These are phyloP conservation scores for Nineta flava DNA, from an alignment of 2,888 invertebrate species.

Conservation along the genomic window DNA sequence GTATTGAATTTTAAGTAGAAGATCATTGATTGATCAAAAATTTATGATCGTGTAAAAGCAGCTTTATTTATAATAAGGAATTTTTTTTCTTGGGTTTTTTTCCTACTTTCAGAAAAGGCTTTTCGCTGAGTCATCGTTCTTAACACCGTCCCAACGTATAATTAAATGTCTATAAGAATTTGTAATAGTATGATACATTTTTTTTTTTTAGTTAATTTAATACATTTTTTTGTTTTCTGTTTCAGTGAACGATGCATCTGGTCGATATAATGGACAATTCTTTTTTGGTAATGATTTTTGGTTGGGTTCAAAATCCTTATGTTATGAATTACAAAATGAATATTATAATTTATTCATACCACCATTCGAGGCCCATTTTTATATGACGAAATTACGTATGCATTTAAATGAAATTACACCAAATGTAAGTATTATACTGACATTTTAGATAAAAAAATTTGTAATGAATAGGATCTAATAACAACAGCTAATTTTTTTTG, in stretches of 20 bases:
- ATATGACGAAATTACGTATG: conserved; percentile 33
- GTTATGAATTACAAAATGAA: conserved; percentile 43
- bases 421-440: not conserved
- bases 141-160: not conserved
- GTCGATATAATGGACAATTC: conserved; percentile 59
- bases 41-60: too few relatives aligned
- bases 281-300: conserved; percentile 70
- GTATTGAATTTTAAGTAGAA: too few relatives aligned
- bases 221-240: conserved; percentile 5
- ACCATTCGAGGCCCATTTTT: conserved; percentile 43
- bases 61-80: too few relatives aligned
- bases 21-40: too few relatives aligned
- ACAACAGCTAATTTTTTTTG: too few relatives aligned
- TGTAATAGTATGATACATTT: not conserved
- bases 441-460: not conserved
- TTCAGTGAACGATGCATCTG: conserved; percentile 65
- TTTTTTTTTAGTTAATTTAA: not conserved
- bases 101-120: too few relatives aligned
- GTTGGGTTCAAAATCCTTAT: conserved; percentile 57
- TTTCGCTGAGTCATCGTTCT: too few relatives aligned
- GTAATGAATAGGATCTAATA: too few relatives aligned
- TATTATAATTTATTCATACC: conserved; percentile 35
- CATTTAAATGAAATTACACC: conserved; percentile 13
- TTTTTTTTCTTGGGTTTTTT: too few relatives aligned
- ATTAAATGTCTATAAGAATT: not conserved